Percentiles rank a stretch among this genome's conserved stretches.
Conservation (phyloP, 2,888 invertebrate species). For the Scelioninae gen. 1 region DNA sequence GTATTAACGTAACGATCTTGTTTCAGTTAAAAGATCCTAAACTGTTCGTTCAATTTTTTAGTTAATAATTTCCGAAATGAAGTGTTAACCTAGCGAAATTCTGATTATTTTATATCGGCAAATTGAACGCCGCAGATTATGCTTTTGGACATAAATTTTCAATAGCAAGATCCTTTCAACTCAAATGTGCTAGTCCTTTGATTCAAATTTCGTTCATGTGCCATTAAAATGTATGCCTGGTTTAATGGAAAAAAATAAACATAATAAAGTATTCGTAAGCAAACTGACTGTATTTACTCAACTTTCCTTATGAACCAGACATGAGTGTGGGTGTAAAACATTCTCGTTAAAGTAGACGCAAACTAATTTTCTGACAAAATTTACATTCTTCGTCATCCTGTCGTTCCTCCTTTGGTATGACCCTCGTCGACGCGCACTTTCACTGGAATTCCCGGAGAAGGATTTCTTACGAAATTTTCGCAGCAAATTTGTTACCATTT, state of each 20-base stretch:
- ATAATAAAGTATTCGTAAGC: conserved; percentile 46
- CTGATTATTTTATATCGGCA: conserved; percentile 5
- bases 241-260: conserved; percentile 24
- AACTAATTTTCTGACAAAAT: conserved; percentile 73
- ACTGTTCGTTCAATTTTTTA: background rate
- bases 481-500: conserved; percentile 48
- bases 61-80: background rate
- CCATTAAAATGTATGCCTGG: conserved; percentile 35
- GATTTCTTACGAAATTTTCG: conserved; percentile 69
- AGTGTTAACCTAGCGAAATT: conserved; percentile 8
- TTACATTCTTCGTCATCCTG: conserved; percentile 64
- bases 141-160: conserved; percentile 28
- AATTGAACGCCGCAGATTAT: background rate
- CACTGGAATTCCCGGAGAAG: conserved; percentile 50
- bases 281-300: conserved; percentile 51
- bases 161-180: conserved; percentile 33
- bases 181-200: conserved; percentile 22
- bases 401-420: conserved; percentile 63
- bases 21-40: background rate
- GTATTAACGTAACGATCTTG: background rate
- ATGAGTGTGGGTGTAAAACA: conserved; percentile 52
- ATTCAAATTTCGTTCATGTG: conserved; percentile 45
- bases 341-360: conserved; percentile 70
- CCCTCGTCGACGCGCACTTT: conserved; percentile 66
- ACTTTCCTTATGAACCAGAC: conserved; percentile 37